Percentiles rank a stretch among this genome's conserved stretches.
Evolutionary conservation across 2,888 invertebrate genomes (phyloP).

Genomic region (Callyntrura guangdongensis): DNA sequence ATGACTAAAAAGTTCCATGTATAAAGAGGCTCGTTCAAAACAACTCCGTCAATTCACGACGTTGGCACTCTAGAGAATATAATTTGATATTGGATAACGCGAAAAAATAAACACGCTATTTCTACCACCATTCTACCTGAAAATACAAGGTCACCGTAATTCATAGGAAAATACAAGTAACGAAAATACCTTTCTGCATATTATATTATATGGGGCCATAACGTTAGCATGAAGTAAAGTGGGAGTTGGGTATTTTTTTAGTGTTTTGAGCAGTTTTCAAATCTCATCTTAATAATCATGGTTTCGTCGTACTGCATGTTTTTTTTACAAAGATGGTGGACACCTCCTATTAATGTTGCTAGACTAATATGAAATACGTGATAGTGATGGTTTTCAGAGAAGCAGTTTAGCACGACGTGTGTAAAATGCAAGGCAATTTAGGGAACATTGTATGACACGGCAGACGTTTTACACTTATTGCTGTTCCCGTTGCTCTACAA

Average conservation of each 20-base stretch:
- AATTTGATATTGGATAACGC: neutral
- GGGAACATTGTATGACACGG: too few relatives aligned
- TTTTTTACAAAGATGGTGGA: too few relatives aligned
- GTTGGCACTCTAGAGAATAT: neutral
- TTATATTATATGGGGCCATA: too few relatives aligned
- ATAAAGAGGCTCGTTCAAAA: too few relatives aligned
- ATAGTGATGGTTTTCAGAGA: too few relatives aligned
- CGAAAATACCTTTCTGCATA: neutral
- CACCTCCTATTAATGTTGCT: too few relatives aligned
- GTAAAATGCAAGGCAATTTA: too few relatives aligned
- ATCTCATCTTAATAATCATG: neutral
- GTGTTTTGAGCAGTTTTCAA: neutral
- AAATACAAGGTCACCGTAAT: slow-evolving; percentile 7
- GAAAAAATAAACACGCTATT: neutral
- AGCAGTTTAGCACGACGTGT: too few relatives aligned
- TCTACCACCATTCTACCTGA: neutral
- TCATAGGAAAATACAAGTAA: neutral
- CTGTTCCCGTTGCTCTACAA: neutral
- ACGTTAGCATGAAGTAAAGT: neutral
- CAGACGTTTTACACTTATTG: too few relatives aligned
- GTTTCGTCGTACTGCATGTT: neutral
- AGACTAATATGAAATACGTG: too few relatives aligned
- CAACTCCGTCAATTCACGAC: neutral
- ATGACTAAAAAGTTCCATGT: too few relatives aligned
- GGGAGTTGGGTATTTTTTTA: neutral